These are phyloP conservation scores for Unio pictorum DNA, from an alignment of 2,888 invertebrate genomes.

Conservation along the genomic window DNA sequence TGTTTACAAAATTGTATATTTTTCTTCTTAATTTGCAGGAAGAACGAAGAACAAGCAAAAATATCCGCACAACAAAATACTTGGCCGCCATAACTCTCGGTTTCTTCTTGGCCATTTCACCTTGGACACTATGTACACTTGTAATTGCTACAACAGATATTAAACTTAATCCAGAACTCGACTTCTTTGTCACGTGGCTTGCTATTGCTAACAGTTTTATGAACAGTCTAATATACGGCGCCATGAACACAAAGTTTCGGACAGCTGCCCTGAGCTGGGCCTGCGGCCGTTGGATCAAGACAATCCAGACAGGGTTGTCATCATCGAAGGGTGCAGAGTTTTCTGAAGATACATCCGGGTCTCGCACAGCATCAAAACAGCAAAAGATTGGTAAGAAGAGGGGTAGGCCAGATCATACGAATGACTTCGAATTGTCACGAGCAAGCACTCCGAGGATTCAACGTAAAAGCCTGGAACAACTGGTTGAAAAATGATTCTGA, in stretches of 20 bases:
- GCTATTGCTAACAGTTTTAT: conserved; percentile 37
- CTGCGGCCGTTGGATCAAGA: conserved; percentile 23
- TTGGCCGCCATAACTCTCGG: conserved; percentile 40
- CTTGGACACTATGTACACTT: conserved; percentile 33
- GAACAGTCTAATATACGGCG: conserved; percentile 34
- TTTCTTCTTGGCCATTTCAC: conserved; percentile 32
- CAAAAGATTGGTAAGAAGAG: conserved; percentile 8
- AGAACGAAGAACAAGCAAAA: conserved; percentile 19
- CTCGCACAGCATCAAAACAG: conserved; percentile 13
- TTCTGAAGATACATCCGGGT: no score
- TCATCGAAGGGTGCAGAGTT: conserved; percentile 4
- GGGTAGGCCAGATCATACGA: conserved; percentile 2
- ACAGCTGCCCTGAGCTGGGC: conserved; percentile 24
- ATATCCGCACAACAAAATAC: conserved; percentile 34
- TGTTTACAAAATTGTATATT: background rate
- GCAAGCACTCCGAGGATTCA: no score
- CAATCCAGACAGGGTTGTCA: conserved; percentile 9
- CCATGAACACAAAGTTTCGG: conserved; percentile 38
- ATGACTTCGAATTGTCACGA: no score
- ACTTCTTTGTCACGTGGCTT: conserved; percentile 33
- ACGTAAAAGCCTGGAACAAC: no score
- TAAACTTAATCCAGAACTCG: conserved; percentile 14
- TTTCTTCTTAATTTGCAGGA: conserved; percentile 16
- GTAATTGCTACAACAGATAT: conserved; percentile 23
- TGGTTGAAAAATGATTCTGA: no score